Evolutionary conservation across 2,113 vertebrate genomes (phyloP).

Genomic region (Rhombomys opimus): DNA sequence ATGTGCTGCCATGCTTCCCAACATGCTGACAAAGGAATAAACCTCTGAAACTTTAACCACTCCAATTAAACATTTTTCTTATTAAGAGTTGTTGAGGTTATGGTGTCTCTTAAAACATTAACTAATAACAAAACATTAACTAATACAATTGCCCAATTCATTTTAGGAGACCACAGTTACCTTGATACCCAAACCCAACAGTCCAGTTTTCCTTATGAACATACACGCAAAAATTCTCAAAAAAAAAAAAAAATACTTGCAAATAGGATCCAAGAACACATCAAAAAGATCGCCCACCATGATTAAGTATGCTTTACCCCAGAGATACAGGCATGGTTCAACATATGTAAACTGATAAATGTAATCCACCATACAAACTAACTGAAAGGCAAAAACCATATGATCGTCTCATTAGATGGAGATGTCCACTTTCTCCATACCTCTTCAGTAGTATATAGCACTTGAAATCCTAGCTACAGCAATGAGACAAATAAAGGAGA

Average conservation of each 20-base stretch:
- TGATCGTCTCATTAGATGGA: not conserved
- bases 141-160: not conserved
- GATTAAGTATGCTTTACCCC: not conserved
- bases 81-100: not conserved
- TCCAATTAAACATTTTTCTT: not conserved
- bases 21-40: not conserved
- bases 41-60: not conserved
- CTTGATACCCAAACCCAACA: too few relatives aligned
- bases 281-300: not conserved
- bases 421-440: not conserved
- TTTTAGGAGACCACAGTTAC: not conserved
- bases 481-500: too few relatives aligned
- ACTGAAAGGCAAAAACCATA: not conserved
- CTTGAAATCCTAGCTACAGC: not conserved
- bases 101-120: not conserved
- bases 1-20: not conserved
- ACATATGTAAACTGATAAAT: not conserved
- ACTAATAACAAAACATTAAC: not conserved
- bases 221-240: not conserved
- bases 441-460: not conserved
- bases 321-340: not conserved
- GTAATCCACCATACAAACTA: not conserved
- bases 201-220: not conserved
- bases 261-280: not conserved
- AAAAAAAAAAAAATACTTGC: not conserved